Conservation (phyloP, 2,888 invertebrate species). For the Deilephila elpenor region DNA sequence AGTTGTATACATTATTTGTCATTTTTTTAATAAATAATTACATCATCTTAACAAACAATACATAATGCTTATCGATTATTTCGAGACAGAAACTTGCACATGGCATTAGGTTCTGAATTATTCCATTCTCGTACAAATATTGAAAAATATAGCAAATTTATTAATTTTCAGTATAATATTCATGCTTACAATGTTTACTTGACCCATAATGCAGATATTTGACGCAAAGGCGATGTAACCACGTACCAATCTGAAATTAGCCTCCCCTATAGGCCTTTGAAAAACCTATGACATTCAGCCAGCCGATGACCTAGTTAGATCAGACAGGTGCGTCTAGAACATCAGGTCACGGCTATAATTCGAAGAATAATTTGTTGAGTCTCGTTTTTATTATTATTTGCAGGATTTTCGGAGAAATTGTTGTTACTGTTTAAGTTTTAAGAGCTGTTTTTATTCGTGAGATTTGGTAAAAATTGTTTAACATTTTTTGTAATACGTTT, state of each 20-base stretch:
- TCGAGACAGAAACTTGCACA: too few relatives aligned
- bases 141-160: too few relatives aligned
- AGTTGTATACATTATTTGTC: too few relatives aligned
- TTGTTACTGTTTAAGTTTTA: background rate
- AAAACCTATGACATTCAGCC: conserved; percentile 1
- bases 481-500: too few relatives aligned
- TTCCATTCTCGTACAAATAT: too few relatives aligned
- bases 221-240: background rate
- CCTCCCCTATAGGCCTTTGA: background rate
- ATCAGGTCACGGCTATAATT: background rate
- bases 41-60: too few relatives aligned
- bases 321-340: background rate
- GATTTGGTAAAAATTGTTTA: too few relatives aligned
- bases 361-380: background rate
- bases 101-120: too few relatives aligned
- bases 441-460: too few relatives aligned
- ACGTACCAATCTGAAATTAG: background rate
- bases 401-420: background rate
- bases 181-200: background rate
- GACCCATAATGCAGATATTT: background rate
- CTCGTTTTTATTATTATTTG: background rate
- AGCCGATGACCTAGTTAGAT: background rate
- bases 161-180: too few relatives aligned
- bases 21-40: too few relatives aligned
- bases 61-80: too few relatives aligned